A percentile compares a stretch with the other conserved stretches of the same genome.
Conservation (phyloP, 2,797 vertebrate species). For the Melanotaenia pygmaea region DNA sequence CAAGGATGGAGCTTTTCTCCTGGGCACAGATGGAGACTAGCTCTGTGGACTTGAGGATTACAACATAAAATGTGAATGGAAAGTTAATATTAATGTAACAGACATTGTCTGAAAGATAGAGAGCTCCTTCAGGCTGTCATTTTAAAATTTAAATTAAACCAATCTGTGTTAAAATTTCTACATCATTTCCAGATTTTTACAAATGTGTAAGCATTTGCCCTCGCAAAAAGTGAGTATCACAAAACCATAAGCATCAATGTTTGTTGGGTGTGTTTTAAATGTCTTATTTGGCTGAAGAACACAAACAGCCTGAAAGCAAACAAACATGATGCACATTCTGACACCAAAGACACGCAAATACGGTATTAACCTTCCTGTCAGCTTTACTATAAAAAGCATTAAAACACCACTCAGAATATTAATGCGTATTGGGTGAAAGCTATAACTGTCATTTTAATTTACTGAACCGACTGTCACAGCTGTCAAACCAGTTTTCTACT, state of each 20-base stretch:
- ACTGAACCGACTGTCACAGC: not conserved
- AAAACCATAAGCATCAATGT: not conserved
- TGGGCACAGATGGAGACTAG: slow-evolving; percentile 25
- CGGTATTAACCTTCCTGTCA: not conserved
- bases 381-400: not conserved
- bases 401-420: not conserved
- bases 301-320: not conserved
- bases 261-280: not conserved
- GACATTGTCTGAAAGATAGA: not conserved
- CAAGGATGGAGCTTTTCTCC: slow-evolving; percentile 37
- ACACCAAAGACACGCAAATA: not conserved
- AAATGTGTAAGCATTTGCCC: not conserved
- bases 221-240: not conserved
- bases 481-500: not conserved
- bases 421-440: not conserved
- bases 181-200: not conserved
- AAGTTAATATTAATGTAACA: not conserved
- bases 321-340: not conserved
- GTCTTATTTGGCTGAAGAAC: not conserved
- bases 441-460: fast-evolving
- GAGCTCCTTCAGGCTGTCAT: not conserved
- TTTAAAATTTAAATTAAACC: not conserved
- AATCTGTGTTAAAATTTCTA: not conserved
- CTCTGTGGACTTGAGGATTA: slow-evolving; percentile 10
- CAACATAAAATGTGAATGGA: not conserved